These are phyloP conservation scores for Leptinotarsa rubiginosa DNA, from an alignment of 2,888 invertebrate genomes.

Conservation along the genomic window DNA sequence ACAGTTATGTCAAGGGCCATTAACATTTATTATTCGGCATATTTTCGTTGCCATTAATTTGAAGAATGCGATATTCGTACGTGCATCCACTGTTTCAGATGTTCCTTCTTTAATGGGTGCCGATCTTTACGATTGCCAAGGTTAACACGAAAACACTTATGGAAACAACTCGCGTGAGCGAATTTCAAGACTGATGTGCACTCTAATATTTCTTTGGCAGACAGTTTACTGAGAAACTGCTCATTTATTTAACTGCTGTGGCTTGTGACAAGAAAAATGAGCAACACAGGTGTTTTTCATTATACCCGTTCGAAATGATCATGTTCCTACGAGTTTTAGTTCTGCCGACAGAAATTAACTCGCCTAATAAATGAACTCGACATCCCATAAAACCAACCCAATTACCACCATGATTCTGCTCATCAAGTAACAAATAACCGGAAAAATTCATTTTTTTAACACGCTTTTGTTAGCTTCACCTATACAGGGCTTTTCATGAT, in stretches of 20 bases:
- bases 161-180: not conserved
- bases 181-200: constrained; percentile 1
- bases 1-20: constrained; percentile 17
- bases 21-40: constrained; percentile 19
- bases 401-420: no score
- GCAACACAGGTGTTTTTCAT: no score
- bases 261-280: not conserved
- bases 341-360: no score
- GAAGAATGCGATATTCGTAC: constrained; percentile 9
- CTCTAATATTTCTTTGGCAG: not conserved
- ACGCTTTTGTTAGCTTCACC: no score
- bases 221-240: not conserved
- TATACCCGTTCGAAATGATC: no score
- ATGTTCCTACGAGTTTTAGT: no score
- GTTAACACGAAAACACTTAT: not conserved
- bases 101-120: not conserved
- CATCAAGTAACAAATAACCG: no score
- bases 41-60: constrained; percentile 7
- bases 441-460: no score
- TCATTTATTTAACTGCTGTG: not conserved
- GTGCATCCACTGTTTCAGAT: constrained; percentile 3
- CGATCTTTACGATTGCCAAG: constrained; percentile 8
- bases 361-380: no score
- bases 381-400: no score
- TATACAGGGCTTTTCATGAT: no score